phyloP scores from a whole-genome alignment of 2,888 invertebrate species.

The Drosophila paranaensis region DNA sequence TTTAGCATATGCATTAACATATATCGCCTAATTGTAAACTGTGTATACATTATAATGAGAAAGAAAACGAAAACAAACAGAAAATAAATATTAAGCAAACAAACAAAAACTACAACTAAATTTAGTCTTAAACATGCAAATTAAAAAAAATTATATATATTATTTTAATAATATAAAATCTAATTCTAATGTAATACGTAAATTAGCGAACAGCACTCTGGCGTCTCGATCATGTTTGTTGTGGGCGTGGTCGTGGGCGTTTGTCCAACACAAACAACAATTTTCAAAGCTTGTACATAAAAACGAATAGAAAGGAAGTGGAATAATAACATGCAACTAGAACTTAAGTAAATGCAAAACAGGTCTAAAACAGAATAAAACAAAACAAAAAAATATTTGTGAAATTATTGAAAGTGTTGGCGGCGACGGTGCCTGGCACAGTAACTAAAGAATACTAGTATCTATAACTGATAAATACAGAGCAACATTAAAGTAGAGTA shows the following conservation, averaged over 20 bases:
- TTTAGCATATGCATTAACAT: constrained; percentile 8
- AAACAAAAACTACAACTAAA: constrained; percentile 32
- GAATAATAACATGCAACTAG: constrained; percentile 45
- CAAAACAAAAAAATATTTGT: background rate
- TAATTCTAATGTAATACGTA: constrained; percentile 49
- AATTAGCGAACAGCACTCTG: constrained; percentile 43
- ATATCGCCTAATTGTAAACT: constrained; percentile 51
- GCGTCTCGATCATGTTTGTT: constrained; percentile 32
- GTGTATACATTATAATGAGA: constrained; percentile 54
- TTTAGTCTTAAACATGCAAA: constrained; percentile 44
- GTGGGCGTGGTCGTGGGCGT: constrained; percentile 39
- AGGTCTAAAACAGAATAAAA: constrained; percentile 53
- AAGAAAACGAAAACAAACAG: constrained; percentile 6
- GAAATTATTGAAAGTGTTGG: constrained; percentile 42
- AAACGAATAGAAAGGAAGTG: constrained; percentile 6
- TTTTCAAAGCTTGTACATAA: constrained; percentile 52
- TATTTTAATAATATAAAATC: constrained; percentile 20
- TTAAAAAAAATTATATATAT: constrained; percentile 17
- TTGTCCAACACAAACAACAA: constrained; percentile 30
- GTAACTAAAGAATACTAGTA: constrained; percentile 61
- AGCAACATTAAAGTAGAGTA: constrained; percentile 20
- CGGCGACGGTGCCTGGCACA: constrained; percentile 69
- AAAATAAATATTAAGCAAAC: constrained; percentile 34
- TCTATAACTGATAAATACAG: constrained; percentile 23
- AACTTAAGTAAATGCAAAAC: constrained; percentile 55